Percentiles rank a stretch among this genome's conserved stretches.
Evolutionary conservation across 2,113 vertebrate genomes (phyloP).

Genomic region (Cyanoramphus novaezelandiae): DNA sequence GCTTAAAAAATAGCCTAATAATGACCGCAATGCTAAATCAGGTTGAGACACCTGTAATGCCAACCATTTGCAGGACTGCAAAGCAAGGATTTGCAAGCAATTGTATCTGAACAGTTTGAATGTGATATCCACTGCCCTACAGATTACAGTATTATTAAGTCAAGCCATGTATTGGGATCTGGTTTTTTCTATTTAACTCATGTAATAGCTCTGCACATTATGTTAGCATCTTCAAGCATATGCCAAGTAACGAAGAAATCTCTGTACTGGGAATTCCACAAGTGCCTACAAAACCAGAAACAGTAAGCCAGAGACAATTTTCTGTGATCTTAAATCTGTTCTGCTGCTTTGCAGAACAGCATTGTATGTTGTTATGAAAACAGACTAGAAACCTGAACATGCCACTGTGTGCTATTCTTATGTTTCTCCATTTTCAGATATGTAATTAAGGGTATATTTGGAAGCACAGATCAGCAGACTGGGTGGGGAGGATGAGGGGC

Average conservation of each 20-base stretch:
- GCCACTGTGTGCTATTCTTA: neutral
- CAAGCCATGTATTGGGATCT: neutral
- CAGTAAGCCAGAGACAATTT: constrained; percentile 3
- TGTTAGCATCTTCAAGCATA: neutral
- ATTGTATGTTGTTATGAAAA: neutral
- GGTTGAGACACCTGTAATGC: neutral
- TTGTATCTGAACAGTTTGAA: neutral
- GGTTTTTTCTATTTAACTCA: neutral
- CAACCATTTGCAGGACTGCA: neutral
- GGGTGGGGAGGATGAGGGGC: constrained; percentile 12
- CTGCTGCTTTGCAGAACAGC: neutral
- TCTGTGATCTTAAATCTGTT: constrained; percentile 43
- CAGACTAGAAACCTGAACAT: neutral
- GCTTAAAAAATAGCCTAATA: neutral
- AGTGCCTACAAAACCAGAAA: neutral
- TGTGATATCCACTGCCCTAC: neutral
- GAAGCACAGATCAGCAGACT: constrained; percentile 9
- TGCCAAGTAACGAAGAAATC: neutral
- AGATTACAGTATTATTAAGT: neutral
- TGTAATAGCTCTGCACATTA: neutral
- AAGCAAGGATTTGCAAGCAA: neutral
- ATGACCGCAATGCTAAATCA: neutral
- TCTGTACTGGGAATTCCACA: neutral
- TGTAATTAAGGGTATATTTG: constrained; percentile 33
- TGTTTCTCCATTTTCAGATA: constrained; percentile 4